phyloP scores from a whole-genome alignment of 2,888 invertebrate species.

The Tillus elongatus region DNA sequence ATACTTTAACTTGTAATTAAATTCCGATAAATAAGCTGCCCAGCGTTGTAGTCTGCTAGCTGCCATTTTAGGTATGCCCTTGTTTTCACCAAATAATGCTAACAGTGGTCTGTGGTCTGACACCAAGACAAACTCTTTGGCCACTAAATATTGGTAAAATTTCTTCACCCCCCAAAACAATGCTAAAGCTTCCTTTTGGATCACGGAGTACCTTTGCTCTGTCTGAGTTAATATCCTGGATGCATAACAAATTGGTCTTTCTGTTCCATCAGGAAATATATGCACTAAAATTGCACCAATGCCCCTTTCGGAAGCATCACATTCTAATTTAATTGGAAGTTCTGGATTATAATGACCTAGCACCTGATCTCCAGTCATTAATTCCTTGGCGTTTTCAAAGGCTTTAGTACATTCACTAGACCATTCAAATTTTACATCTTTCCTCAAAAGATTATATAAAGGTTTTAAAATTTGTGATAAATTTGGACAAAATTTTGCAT shows the following conservation, averaged over 20 bases:
- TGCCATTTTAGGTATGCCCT: slow-evolving; percentile 28
- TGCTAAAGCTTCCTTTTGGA: slow-evolving; percentile 29
- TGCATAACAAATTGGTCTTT: slow-evolving; percentile 26
- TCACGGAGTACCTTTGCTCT: slow-evolving; percentile 28
- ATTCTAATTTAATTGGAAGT: slow-evolving; percentile 21
- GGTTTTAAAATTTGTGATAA: slow-evolving; percentile 10
- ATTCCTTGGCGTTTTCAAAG: slow-evolving; percentile 9
- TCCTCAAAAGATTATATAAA: slow-evolving; percentile 12
- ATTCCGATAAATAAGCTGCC: slow-evolving; percentile 6
- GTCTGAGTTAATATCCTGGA: slow-evolving; percentile 23
- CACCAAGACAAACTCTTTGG: slow-evolving; percentile 25
- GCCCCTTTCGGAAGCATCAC: slow-evolving; percentile 24
- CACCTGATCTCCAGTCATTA: slow-evolving; percentile 12
- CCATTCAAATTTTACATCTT: slow-evolving; percentile 11
- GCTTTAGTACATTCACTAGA: slow-evolving; percentile 7
- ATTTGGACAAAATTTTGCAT: slow-evolving; percentile 12
- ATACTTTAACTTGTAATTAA: too few relatives aligned
- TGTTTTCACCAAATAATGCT: slow-evolving; percentile 26
- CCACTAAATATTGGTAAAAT: slow-evolving; percentile 30
- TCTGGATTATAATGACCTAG: slow-evolving; percentile 17
- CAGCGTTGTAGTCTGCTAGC: slow-evolving; percentile 29
- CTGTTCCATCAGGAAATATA: slow-evolving; percentile 23
- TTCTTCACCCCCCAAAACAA: slow-evolving; percentile 29
- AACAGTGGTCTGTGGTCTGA: slow-evolving; percentile 31
- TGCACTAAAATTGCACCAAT: slow-evolving; percentile 26